Evolutionary conservation across 2,888 invertebrate species (phyloP).

Genomic region (Tiliacea citrago): DNA sequence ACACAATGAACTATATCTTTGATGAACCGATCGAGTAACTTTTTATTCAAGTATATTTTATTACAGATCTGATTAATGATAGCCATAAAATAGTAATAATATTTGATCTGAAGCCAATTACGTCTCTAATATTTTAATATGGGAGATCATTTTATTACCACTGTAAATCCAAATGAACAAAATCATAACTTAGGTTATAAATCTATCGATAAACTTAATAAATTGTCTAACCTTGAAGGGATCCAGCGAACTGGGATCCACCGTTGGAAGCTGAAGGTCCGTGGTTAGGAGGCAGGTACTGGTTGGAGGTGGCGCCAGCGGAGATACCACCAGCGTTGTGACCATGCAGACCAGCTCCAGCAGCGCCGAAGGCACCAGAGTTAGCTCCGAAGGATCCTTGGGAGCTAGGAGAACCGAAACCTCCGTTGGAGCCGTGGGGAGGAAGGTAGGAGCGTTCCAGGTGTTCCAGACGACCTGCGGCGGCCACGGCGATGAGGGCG

Average conservation of each 20-base stretch:
- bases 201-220: neutral
- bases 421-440: constrained; percentile 69
- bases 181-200: too few species aligned
- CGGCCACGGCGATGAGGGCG: constrained; percentile 79
- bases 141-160: neutral
- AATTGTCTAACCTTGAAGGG: constrained; percentile 58
- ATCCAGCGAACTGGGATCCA: constrained; percentile 58
- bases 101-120: neutral
- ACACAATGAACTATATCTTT: too few species aligned
- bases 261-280: constrained; percentile 73
- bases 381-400: constrained; percentile 50
- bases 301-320: constrained; percentile 79
- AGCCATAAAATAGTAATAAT: neutral
- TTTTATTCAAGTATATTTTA: too few species aligned
- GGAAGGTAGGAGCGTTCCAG: constrained; percentile 85
- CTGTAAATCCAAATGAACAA: neutral
- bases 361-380: constrained; percentile 52
- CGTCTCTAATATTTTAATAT: too few species aligned
- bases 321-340: constrained; percentile 30
- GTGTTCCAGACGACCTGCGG: constrained; percentile 84
- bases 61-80: neutral
- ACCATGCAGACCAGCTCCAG: constrained; percentile 26
- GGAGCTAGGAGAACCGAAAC: constrained; percentile 30
- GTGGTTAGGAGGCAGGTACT: constrained; percentile 84
- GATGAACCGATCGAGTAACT: too few species aligned